Percentiles rank a stretch among this genome's conserved stretches.
Conservation (phyloP, 2,797 vertebrate species). For the Anguilla obscura region DNA sequence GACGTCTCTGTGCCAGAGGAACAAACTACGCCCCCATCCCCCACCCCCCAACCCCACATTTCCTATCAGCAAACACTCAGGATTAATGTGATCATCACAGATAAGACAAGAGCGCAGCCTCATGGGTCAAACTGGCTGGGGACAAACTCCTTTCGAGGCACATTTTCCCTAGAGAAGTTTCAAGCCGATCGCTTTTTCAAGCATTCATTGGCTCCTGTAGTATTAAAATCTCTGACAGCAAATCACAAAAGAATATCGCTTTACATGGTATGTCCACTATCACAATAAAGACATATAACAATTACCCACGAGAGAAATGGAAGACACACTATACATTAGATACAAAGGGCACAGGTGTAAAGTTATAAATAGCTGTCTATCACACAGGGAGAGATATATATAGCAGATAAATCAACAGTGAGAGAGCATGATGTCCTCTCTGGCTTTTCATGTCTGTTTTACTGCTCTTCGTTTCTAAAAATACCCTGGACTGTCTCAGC, state of each 20-base stretch:
- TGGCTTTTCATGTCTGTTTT: slow-evolving; percentile 34
- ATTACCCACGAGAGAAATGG: neutral
- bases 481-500: slow-evolving; percentile 16
- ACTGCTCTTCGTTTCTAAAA: slow-evolving; percentile 38
- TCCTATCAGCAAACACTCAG: neutral
- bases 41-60: neutral
- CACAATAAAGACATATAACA: slow-evolving; percentile 11
- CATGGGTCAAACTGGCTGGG: neutral
- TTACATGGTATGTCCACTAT: neutral
- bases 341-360: slow-evolving; percentile 3
- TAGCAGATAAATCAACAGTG: slow-evolving; percentile 26
- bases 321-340: neutral
- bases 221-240: neutral
- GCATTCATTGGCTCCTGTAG: neutral
- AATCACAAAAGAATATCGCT: slow-evolving; percentile 14
- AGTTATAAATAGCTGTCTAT: slow-evolving; percentile 24
- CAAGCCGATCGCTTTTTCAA: neutral
- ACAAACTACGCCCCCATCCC: neutral
- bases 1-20: neutral
- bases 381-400: neutral
- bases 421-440: slow-evolving; percentile 25
- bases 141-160: neutral
- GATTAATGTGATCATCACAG: neutral
- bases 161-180: neutral
- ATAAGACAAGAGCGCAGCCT: neutral